phyloP scores from a whole-genome alignment of 1,140 invertebrate genomes.

The Lepidurus packardi region DNA sequence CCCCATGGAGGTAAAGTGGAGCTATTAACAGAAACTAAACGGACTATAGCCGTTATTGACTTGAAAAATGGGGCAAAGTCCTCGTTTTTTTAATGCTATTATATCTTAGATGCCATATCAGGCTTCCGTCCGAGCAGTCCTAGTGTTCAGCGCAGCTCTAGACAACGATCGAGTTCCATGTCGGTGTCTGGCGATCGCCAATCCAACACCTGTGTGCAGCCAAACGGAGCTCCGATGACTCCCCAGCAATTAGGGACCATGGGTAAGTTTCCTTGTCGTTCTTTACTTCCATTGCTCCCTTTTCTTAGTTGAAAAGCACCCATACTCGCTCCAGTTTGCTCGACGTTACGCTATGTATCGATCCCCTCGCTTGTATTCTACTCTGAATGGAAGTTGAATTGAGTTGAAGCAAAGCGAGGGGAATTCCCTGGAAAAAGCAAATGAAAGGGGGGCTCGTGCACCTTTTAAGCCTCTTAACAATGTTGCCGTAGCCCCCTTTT shows the following conservation, averaged over 20 bases:
- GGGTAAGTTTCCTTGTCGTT: conserved; percentile 20
- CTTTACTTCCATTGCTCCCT: neutral
- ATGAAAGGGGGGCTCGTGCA: neutral
- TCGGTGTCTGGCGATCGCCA: conserved; percentile 26
- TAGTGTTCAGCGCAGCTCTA: neutral
- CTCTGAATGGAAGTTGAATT: neutral
- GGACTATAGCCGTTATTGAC: neutral
- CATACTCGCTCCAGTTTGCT: neutral
- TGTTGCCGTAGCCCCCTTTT: neutral
- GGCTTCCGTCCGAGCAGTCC: conserved; percentile 24
- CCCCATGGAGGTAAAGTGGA: conserved; percentile 26
- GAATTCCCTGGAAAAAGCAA: neutral
- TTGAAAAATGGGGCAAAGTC: too few relatives aligned
- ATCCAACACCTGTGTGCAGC: neutral
- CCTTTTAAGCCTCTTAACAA: neutral
- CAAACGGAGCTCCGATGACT: conserved; percentile 20
- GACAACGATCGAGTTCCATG: conserved; percentile 28
- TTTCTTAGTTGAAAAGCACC: neutral
- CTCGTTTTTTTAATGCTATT: neutral
- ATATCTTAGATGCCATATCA: conserved; percentile 5
- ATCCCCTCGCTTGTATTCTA: conserved; percentile 23
- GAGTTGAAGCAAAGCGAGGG: neutral
- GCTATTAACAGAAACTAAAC: neutral
- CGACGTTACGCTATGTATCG: conserved; percentile 25
- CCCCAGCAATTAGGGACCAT: conserved; percentile 28